These are phyloP conservation scores for Nematolebias whitei DNA, from an alignment of 2,113 vertebrate species.

Conservation along the genomic window DNA sequence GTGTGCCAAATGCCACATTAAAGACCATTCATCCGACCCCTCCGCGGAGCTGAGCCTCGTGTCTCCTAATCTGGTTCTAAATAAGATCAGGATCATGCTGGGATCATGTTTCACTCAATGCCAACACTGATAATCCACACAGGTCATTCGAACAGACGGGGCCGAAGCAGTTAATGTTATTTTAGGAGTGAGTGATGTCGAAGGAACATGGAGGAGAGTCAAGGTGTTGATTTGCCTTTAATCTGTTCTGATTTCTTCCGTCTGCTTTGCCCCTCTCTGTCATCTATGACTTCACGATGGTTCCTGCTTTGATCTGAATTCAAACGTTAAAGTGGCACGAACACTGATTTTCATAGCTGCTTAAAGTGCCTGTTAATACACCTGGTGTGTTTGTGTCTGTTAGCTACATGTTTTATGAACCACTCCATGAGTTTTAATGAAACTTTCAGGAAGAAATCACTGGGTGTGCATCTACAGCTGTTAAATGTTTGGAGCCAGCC, in stretches of 20 bases:
- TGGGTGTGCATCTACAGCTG: no score
- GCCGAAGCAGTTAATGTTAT: conserved; percentile 41
- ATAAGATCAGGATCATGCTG: conserved; percentile 64
- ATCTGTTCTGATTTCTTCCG: background rate
- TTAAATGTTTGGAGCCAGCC: no score
- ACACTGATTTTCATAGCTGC: conserved; percentile 46
- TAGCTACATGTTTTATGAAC: no score
- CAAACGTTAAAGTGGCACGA: conserved; percentile 42
- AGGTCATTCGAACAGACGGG: conserved; percentile 35
- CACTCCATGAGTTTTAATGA: no score
- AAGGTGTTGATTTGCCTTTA: background rate
- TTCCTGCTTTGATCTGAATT: conserved; percentile 31
- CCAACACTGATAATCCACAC: conserved; percentile 63
- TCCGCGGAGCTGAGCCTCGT: conserved; percentile 29
- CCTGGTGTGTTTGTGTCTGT: no score
- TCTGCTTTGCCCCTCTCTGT: no score
- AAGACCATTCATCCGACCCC: conserved; percentile 44
- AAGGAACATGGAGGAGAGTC: background rate
- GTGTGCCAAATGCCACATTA: conserved; percentile 26
- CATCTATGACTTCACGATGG: conserved; percentile 5
- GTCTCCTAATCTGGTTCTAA: conserved; percentile 65
- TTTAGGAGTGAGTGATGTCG: conserved; percentile 12
- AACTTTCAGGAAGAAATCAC: no score
- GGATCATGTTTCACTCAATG: conserved; percentile 56
- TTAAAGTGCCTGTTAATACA: conserved; percentile 53